Evolutionary conservation across 2,888 invertebrate genomes (phyloP).

Genomic region (Netelia fuscicornis): DNA sequence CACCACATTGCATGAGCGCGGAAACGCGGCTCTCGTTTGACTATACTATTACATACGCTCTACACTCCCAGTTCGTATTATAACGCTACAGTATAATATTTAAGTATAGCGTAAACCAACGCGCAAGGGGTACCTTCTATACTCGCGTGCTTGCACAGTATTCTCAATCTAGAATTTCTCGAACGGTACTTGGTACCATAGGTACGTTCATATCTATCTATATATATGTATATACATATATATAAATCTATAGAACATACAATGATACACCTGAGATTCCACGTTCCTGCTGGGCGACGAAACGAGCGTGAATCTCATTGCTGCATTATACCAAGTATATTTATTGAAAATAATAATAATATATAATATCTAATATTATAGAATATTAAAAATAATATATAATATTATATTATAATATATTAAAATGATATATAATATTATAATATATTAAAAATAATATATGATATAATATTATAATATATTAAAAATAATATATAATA

Average conservation of each 20-base stretch:
- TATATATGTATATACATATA: neutral
- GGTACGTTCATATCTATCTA: neutral
- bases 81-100: conserved; percentile 2
- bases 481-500: too few relatives aligned
- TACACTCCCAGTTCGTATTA: conserved; percentile 8
- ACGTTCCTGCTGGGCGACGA: conserved; percentile 26
- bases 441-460: too few relatives aligned
- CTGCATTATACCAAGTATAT: neutral
- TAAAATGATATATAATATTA: too few relatives aligned
- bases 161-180: conserved; percentile 65
- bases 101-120: neutral
- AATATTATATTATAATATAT: too few relatives aligned
- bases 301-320: conserved; percentile 30
- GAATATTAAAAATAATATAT: too few relatives aligned
- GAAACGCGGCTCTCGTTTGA: conserved; percentile 64
- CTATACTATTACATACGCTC: conserved; percentile 22
- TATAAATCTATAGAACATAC: neutral
- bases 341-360: too few relatives aligned
- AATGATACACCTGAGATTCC: conserved; percentile 39
- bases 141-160: conserved; percentile 38
- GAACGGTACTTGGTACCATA: conserved; percentile 60
- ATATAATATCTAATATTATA: too few relatives aligned
- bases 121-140: conserved; percentile 9
- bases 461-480: too few relatives aligned
- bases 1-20: conserved; percentile 57